Base-by-base conservation (phyloP, 2,888 invertebrate genomes). In the Unio pictorum region DNA sequence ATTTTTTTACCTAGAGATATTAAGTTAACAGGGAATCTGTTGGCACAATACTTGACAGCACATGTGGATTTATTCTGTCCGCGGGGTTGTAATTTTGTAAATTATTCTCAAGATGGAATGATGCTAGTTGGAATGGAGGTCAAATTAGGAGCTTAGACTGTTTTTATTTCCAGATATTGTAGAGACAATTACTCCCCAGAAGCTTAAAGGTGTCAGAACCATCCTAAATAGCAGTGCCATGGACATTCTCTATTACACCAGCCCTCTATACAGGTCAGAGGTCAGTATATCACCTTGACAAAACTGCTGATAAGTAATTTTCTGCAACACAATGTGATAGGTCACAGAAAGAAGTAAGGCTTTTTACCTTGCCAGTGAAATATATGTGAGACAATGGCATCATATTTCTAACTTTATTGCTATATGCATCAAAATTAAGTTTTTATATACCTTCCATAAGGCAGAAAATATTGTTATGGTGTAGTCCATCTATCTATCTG, bases 241-340 rank as follows among this genome's bases (percentile, higher is more conserved):
- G 93, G 94, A 94, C 85, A 93, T 94, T 76, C 92, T 94, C 89
- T 94, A 94, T 83, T 94, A 94, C 84, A 93, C 94, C 62, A 94
- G 93, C 89, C 94, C 94, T 20, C 88, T 93, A 4, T 94, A 93
- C 84, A 91, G 94, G 74, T 92, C 92, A 61, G 94, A 94, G 91
- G 93, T 93, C 74, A 74, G 76, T 61, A 34, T 67, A 28, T 23
- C 55, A 34, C 17, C 26, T 23, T 59, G 23, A 59, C 3, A 59
- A 23, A 28, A n/a, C 4, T 23, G 17, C 8, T 58, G 34, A 65
- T 26, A 17, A 26, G 59, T 69, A 23, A 20, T 64, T 58, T 66
- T 61, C 34, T 45, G 11, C 7, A 23, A 23, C 30, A 55, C 23
- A 26, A 8, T 11, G 45, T 45, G 45, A 45, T 45, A 45, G 45